These are phyloP conservation scores for Diplogasteroides magnus DNA, from an alignment of 1,140 invertebrate species.

Conservation along the genomic window DNA sequence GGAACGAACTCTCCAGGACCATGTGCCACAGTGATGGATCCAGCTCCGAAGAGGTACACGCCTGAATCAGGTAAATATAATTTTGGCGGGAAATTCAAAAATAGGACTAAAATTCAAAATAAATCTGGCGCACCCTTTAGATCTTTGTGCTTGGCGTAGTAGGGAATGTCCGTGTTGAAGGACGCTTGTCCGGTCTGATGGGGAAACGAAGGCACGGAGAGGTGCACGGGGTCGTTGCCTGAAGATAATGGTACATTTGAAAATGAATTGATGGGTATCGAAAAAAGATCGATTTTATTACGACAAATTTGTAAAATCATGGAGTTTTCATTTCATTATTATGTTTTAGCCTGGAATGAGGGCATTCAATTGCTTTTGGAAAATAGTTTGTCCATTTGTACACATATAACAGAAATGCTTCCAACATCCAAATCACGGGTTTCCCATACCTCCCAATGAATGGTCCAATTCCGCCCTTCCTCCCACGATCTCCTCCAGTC, in stretches of 20 bases:
- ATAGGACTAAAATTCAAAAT: background rate
- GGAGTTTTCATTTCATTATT: too few relatives aligned
- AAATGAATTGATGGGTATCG: too few relatives aligned
- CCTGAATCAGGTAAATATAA: conserved; percentile 9
- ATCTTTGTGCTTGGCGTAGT: conserved; percentile 25
- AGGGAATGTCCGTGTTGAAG: conserved; percentile 46
- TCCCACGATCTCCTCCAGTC: conserved; percentile 21
- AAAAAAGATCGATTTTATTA: background rate
- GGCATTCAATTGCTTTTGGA: too few relatives aligned
- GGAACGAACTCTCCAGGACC: conserved; percentile 38
- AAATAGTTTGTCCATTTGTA: too few relatives aligned
- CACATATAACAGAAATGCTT: too few relatives aligned
- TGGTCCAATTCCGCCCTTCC: background rate
- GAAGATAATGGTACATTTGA: background rate
- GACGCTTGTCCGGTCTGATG: conserved; percentile 32
- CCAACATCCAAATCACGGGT: too few relatives aligned
- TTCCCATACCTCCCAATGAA: background rate
- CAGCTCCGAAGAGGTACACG: conserved; percentile 39
- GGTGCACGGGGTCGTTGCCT: conserved; percentile 23
- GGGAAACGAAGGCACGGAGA: conserved; percentile 30
- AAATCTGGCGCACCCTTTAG: conserved; percentile 23
- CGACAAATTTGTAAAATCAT: too few relatives aligned
- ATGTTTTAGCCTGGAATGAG: too few relatives aligned
- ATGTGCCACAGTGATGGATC: conserved; percentile 46
- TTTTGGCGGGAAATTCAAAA: too few relatives aligned